These are phyloP conservation scores for Lepus timidus DNA, from an alignment of 2,113 vertebrate species.

Conservation along the genomic window DNA sequence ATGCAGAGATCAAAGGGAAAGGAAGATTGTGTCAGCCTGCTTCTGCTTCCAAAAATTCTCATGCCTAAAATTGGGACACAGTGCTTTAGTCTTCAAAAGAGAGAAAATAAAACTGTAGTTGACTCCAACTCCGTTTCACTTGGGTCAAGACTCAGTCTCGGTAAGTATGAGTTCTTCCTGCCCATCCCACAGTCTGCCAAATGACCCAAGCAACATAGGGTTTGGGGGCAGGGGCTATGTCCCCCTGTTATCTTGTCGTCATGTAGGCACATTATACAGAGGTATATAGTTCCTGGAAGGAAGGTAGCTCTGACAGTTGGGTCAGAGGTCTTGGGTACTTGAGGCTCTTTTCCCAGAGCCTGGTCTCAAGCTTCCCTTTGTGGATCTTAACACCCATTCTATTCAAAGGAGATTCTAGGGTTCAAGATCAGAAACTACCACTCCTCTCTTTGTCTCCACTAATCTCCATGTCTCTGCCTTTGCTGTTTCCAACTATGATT, in stretches of 20 bases:
- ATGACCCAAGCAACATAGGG: not conserved
- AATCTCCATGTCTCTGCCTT: not conserved
- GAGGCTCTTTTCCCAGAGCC: not conserved
- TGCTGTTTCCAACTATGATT: not conserved
- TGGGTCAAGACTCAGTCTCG: not conserved
- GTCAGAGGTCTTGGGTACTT: not conserved
- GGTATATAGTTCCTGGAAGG: not conserved
- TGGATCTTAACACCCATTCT: not conserved
- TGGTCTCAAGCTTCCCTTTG: not conserved
- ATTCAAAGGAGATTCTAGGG: not conserved
- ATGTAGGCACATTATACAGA: not conserved
- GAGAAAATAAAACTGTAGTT: constrained; percentile 25
- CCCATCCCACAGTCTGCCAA: not conserved
- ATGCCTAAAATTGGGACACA: constrained; percentile 50
- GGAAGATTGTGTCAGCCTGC: constrained; percentile 44
- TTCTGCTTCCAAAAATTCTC: constrained; percentile 60
- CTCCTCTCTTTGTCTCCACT: not conserved
- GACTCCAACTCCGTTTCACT: constrained; percentile 3
- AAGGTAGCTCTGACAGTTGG: not conserved
- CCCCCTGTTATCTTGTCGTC: not conserved
- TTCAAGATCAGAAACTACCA: not conserved
- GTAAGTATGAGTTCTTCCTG: not conserved
- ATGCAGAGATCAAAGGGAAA: constrained; percentile 59
- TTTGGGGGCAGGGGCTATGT: not conserved
- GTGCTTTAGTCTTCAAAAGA: constrained; percentile 53